phyloP scores from a whole-genome alignment of 2,888 invertebrate species.

The Caenorhabditis wallacei region DNA sequence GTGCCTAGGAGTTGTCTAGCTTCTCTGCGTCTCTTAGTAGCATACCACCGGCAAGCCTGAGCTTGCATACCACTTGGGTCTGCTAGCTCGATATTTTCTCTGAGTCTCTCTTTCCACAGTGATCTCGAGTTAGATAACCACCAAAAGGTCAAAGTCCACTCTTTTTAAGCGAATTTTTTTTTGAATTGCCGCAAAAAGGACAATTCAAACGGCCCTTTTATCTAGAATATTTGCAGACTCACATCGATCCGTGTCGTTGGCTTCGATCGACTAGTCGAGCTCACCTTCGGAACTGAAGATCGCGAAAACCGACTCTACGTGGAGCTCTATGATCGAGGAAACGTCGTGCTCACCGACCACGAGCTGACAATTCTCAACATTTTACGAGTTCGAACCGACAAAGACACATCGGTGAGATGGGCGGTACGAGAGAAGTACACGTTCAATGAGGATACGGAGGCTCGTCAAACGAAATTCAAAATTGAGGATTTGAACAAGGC shows the following conservation, averaged over 20 bases:
- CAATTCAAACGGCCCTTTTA: background rate
- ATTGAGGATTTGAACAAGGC: background rate
- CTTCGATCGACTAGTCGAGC: conserved; percentile 93
- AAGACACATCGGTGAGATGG: conserved; percentile 90
- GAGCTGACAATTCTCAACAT: conserved; percentile 90
- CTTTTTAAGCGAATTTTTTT: no score
- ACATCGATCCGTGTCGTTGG: conserved; percentile 88
- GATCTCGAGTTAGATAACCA: no score
- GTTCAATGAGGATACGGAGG: conserved; percentile 12
- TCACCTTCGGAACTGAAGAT: conserved; percentile 95
- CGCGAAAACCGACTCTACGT: conserved; percentile 96
- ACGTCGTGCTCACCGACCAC: conserved; percentile 94
- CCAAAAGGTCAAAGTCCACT: no score
- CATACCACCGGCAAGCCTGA: no score
- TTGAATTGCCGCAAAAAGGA: no score
- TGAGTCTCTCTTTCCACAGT: no score
- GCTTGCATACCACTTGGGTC: no score
- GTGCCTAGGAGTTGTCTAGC: no score
- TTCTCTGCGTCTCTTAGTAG: no score
- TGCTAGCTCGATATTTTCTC: no score
- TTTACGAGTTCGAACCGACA: conserved; percentile 86
- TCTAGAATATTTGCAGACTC: conserved; percentile 40
- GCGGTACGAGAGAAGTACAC: conserved; percentile 93
- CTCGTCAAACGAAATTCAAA: background rate
- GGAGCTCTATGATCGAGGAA: conserved; percentile 94